Evolutionary conservation across 2,888 invertebrate species (phyloP), one percentile per base, ranked within the genome.

Genomic region (Camponotus fellah): DNA sequence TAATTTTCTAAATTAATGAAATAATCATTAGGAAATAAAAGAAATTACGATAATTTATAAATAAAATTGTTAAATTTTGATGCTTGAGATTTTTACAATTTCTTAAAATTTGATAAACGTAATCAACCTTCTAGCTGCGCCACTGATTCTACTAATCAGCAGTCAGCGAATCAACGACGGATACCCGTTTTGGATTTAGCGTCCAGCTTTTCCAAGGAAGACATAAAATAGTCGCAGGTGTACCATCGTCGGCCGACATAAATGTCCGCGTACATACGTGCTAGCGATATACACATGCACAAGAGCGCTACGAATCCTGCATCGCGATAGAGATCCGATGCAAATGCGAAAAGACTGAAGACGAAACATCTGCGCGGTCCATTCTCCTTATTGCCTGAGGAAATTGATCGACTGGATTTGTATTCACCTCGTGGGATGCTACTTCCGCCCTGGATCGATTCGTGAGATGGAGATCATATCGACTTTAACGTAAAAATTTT

Each of bases 181-280:
- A 80, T 83, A 64, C 46, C 66, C 71, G 84, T n/a, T 68, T 84
- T 86, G 83, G 89, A 92, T 92, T 92, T 90, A 92, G 87, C 85
- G 87, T 88, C 83, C 76, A 86, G 86, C 69, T 87, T 88, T 91
- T 91, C 89, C 92, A 88, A 84, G 92, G 88, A 88, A 90, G 92
- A 86, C 90, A 88, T 92, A 91, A 92, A 92, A 90, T 90, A 92
- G 88, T 86, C 87, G 91, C 91, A 91, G 90, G 92, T 92, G 92
- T 88, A 89, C 60, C 17, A 49, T 46, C 77, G 71, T 87, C 88
- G 87, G 85, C 84, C 89, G 91, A 92, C 90, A 91, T 91, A 93
- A 92, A 93, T 89, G 91, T 82, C 90, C 85, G 64, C 84, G 82
- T 83, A 87, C 88, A 84, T 87, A n/a, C 49, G 49, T 53, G 77